Evolutionary conservation across 2,113 vertebrate genomes (phyloP), one percentile per base, ranked within the genome.

Genomic region (Sterrhoptilus dennistouni): DNA sequence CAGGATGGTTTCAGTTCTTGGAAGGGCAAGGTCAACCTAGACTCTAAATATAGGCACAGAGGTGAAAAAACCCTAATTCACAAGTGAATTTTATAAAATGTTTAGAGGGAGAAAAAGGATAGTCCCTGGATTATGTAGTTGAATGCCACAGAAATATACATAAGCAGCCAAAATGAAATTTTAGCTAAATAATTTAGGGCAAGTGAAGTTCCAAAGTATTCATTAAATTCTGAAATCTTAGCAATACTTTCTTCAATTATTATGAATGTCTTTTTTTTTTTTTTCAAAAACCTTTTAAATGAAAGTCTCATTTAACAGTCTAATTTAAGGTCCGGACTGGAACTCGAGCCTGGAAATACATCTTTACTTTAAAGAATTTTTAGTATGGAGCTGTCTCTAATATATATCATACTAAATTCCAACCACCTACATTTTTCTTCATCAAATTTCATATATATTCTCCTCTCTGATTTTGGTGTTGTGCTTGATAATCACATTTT

Each of bases 401-500:
- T 77, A 38, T 2, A 18, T 36, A 19, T 65, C 13, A 20, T 29
- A 35, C 13, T 78, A 6, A 65, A 70, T 28, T 84, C 9, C 17
- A 38, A 54, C 14, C 50, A 36, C 38, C 17, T 72, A 42, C 2
- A 31, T 63, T 92, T 83, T 92, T 53, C 38, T 78, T 91, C 64
- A 59, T 87, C 47, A 72, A 8, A 53, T 60, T 82, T 80, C 59
- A 64, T 60, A 0, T 70, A 7, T 24, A 25, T 90, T 82, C 31
- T 88, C 2, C 40, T 87, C 16, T 69, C 10, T 3, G 9, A 11
- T 56, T 91, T 81, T 70, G 59, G 42, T 45, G 31, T 25, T 79
- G 49, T 42, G 59, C 50, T 91, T 93, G 89, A 65, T 95, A 84
- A 93, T 92, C 5, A 11, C 47, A 44, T 89, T 93, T 91, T 66